These are phyloP conservation scores for Upupa epops DNA, from an alignment of 2,113 vertebrate genomes.

Conservation along the genomic window DNA sequence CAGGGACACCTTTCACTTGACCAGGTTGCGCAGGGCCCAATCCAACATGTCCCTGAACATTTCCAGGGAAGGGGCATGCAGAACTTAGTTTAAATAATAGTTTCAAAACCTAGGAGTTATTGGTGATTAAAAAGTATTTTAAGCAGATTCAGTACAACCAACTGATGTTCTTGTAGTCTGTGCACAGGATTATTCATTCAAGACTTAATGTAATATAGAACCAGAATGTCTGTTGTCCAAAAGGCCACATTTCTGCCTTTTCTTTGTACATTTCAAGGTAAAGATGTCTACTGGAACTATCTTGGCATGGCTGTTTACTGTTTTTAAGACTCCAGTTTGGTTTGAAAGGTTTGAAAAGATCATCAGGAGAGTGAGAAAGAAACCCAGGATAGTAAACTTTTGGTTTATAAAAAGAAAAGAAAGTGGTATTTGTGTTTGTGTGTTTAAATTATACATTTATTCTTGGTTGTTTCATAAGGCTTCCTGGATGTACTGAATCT, in stretches of 20 bases:
- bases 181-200: not conserved
- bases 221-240: not conserved
- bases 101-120: not conserved
- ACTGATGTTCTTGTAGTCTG: not conserved
- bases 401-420: no score
- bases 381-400: not conserved
- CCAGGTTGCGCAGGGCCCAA: no score
- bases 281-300: not conserved
- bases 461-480: not conserved
- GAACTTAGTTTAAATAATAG: not conserved
- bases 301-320: not conserved
- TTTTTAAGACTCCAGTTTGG: not conserved
- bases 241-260: not conserved
- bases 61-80: no score
- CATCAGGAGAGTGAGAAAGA: not conserved
- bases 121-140: not conserved
- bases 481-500: not conserved
- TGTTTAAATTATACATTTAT: no score
- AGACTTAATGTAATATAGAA: not conserved
- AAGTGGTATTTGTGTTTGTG: no score
- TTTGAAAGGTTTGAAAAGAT: not conserved
- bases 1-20: no score
- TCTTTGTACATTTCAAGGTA: not conserved
- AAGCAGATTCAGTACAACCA: not conserved
- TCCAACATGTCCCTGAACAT: no score